Evolutionary conservation across 2,888 invertebrate species (phyloP), one percentile per base, ranked within the genome.

Genomic region (Megamerina dolium): DNA sequence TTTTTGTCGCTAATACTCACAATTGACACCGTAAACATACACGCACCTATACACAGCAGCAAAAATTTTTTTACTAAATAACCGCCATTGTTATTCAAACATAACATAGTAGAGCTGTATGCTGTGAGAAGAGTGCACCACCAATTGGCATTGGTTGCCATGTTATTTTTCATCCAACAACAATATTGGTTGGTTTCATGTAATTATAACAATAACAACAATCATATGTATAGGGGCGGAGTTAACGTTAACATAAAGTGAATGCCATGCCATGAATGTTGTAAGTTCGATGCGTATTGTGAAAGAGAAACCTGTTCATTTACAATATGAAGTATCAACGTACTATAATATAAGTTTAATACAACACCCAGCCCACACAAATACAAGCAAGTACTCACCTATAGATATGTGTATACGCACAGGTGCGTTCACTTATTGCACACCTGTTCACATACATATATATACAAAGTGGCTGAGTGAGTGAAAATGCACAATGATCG

Each of bases 101-200:
- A 31, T 32, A 21, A 26, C 8, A 10, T 12, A 31, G 12, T 12
- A n/a, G 21, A 31, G 5, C 21, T 23, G n/a, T n/a, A 9, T 23
- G 38, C 36, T 39, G 37, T 17, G 10, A 38, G 38, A 43, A 36
- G 10, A 32, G 37, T 13, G 17, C 36, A 36, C 32, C 31, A 3
- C 36, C 46, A 47, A 53, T 55, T 53, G 53, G 55, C 45, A 42
- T 44, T 51, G 46, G 48, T 48, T 55, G 53, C 55, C 55, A 55
- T 55, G 45, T 52, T 55, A 51, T 29, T 35, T 36, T 33, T 33
- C 18, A 16, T 20, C 12, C n/a, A 32, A 16, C 45, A 39, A 19
- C 50, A 41, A 37, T 27, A 27, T n/a, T 27, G 10, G 27, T 27
- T n/a, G 13, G 13, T 27, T 27, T 3, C 27, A 27, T 13, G 13